Evolutionary conservation across 2,888 invertebrate genomes (phyloP), one percentile per base, ranked within the genome.

Genomic region (Deilephila elpenor): DNA sequence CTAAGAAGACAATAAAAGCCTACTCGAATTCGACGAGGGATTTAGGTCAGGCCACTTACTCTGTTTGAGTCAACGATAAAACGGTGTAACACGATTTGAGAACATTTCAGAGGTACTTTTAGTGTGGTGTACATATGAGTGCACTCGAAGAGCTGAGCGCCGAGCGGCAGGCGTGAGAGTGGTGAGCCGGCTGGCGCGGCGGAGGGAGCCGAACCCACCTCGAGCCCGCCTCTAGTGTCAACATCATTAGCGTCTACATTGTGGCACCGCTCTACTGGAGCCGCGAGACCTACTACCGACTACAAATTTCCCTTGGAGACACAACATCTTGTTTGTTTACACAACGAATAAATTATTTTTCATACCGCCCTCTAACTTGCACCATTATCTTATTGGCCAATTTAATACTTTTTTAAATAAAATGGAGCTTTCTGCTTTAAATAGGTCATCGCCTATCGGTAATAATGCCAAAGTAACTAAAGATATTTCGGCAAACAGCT

Each of bases 161-260:
- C 11, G 64, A 11, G 79, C 72, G 79, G 77, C 76, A 77, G 77
- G 76, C 75, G 78, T 75, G 74, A 75, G 76, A 60, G 75, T 25
- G 20, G 73, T 62, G 74, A 73, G 71, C 74, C 74, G 74, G 76
- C 74, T 75, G 75, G 19, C 78, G 76, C 75, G 75, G 19, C 78
- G 76, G 77, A 77, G 80, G 77, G 79, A 80, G 83, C 79, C 82
- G 80, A 86, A 85, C 84, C 84, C 84, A 83, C 84, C 82, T 85
- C 86, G 61, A 89, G 88, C 86, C 83, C 84, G 84, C 84, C 84
- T 90, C 88, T 91, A 91, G 92, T 92, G 92, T 92, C 93, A 93
- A 93, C 92, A 93, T 93, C 93, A 92, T 93, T 93, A 93, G 91
- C 84, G 88, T 85, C 82, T 84, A 86, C 88, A 86, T 85, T 87